Percentiles rank a stretch among this genome's conserved stretches.
Conservation (phyloP, 2,888 invertebrate genomes). For the Homarus gammarus region DNA sequence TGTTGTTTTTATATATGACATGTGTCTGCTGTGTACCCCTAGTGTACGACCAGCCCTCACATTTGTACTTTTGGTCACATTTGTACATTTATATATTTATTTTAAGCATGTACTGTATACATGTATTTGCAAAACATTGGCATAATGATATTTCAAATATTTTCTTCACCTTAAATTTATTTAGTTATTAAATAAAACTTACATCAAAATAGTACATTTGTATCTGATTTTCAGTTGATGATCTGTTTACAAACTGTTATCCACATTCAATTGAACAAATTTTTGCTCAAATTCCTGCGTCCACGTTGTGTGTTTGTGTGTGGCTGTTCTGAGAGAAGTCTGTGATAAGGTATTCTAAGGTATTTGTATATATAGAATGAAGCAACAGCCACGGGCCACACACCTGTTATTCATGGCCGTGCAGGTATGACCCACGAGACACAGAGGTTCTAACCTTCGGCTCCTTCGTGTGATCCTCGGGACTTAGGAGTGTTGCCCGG, state of each 20-base stretch:
- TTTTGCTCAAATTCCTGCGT: slow-evolving; percentile 10
- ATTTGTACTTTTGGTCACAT: background rate
- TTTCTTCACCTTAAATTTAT: background rate
- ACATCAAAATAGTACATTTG: background rate
- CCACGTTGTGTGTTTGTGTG: background rate
- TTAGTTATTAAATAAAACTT: too few species aligned
- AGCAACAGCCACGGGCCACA: background rate
- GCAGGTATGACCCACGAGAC: too few species aligned
- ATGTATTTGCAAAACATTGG: background rate
- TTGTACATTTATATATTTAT: background rate
- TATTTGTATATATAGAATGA: background rate
- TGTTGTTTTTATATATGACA: background rate
- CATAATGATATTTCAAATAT: background rate
- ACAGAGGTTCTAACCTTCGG: too few species aligned
- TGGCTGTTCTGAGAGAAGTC: background rate
- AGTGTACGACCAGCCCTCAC: background rate
- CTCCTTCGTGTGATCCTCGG: too few species aligned
- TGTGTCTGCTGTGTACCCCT: background rate
- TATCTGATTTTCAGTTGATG: background rate
- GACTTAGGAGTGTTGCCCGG: too few species aligned
- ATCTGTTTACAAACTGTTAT: background rate
- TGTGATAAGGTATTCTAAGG: slow-evolving; percentile 9
- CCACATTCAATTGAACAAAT: slow-evolving; percentile 9
- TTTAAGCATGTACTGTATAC: background rate
- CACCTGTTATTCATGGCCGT: background rate